Conservation (phyloP, 92 coral and sea anemone species). For the Zoanthus solanderi region DNA sequence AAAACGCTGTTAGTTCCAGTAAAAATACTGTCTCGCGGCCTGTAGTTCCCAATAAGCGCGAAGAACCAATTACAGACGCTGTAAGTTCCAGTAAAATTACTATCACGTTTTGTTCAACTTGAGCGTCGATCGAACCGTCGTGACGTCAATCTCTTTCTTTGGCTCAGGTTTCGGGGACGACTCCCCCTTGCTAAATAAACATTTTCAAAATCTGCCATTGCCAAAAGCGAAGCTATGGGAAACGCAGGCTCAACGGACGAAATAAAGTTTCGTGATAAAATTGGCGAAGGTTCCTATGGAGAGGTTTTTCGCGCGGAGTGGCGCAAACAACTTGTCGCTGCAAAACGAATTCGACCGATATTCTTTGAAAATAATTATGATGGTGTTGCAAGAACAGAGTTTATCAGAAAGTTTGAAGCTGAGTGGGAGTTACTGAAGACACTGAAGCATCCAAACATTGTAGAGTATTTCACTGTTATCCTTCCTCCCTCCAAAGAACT, state of each 20-base stretch:
- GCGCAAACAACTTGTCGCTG: conserved; percentile 75
- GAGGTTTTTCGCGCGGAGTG: conserved; percentile 77
- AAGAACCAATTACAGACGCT: not conserved
- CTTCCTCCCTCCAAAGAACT: conserved; percentile 65
- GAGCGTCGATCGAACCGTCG: too few species aligned
- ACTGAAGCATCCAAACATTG: conserved; percentile 77
- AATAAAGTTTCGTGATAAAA: conserved; percentile 65
- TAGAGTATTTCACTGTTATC: conserved; percentile 78
- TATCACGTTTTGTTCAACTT: not conserved
- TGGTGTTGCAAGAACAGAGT: conserved; percentile 60
- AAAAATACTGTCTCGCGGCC: not conserved
- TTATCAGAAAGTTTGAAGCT: conserved; percentile 61
- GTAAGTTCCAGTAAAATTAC: not conserved
- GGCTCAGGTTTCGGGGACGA: not conserved
- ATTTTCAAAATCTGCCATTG: too few species aligned
- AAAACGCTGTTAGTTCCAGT: too few species aligned
- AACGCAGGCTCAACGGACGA: conserved; percentile 65
- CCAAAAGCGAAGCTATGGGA: conserved; percentile 62
- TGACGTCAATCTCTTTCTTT: too few species aligned
- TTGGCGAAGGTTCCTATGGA: conserved; percentile 83
- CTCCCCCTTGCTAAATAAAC: not conserved
- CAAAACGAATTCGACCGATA: conserved; percentile 70
- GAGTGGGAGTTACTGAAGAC: conserved; percentile 79
- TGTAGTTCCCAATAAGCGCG: not conserved
- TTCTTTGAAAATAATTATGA: conserved; percentile 69